A percentile compares a stretch with the other conserved stretches of the same genome.
These are phyloP conservation scores for Chymomyza caudatula DNA, from an alignment of 2,888 invertebrate species.

Conservation along the genomic window DNA sequence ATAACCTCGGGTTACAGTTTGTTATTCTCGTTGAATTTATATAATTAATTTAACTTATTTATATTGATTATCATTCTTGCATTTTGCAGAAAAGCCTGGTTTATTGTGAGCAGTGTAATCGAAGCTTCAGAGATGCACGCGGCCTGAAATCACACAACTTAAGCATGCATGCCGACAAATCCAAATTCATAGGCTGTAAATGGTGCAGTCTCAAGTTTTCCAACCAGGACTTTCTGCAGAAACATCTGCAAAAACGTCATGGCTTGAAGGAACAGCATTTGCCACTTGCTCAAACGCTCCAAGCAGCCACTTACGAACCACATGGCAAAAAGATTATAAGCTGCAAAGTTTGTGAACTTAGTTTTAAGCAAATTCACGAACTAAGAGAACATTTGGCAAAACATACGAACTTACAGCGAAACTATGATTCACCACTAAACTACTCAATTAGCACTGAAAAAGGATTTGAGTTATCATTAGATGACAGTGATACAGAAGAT, in stretches of 20 bases:
- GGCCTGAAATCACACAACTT: background rate
- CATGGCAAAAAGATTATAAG: constrained; percentile 26
- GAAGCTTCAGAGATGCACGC: constrained; percentile 1
- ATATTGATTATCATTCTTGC: background rate
- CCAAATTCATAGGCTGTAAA: constrained; percentile 26
- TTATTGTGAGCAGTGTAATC: background rate
- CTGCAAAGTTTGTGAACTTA: constrained; percentile 32
- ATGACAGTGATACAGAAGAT: constrained; percentile 60
- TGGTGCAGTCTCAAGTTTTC: constrained; percentile 38
- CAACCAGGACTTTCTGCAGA: constrained; percentile 35
- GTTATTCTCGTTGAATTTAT: background rate
- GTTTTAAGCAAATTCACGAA: constrained; percentile 18
- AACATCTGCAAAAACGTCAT: constrained; percentile 13
- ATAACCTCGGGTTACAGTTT: background rate
- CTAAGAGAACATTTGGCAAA: constrained; percentile 15
- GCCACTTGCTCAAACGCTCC: background rate
- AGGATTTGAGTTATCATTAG: constrained; percentile 54
- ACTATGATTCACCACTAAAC: constrained; percentile 7
- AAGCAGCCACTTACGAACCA: constrained; percentile 3
- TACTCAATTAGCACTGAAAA: constrained; percentile 51
- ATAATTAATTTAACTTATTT: background rate
- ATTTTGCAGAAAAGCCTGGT: background rate
- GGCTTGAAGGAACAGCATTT: background rate
- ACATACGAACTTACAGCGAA: background rate
- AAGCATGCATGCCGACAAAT: background rate